Percentiles rank a stretch among this genome's conserved stretches.
Evolutionary conservation across 2,888 invertebrate genomes (phyloP).

Genomic region (Axea sp.): DNA sequence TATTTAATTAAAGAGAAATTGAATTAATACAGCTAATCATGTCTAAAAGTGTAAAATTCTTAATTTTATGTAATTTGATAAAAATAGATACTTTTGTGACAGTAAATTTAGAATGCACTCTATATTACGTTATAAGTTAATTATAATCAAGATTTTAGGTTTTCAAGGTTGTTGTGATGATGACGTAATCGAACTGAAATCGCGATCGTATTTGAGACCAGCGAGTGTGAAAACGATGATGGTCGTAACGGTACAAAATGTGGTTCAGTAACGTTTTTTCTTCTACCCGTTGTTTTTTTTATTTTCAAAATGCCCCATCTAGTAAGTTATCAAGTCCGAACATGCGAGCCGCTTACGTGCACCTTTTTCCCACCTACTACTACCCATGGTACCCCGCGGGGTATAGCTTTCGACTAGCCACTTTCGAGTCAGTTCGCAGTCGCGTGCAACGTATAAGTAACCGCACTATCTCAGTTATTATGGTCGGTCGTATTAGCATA

Average conservation of each 20-base stretch:
- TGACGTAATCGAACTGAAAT: too few relatives aligned
- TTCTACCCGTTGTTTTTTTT: conserved; percentile 12
- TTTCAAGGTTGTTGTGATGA: too few relatives aligned
- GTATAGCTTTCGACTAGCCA: conserved; percentile 63
- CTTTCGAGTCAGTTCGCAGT: conserved; percentile 60
- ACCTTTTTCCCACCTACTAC: conserved; percentile 54
- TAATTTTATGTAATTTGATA: too few relatives aligned
- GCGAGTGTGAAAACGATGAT: conserved; percentile 50
- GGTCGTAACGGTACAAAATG: conserved; percentile 31
- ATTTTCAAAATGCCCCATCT: conserved; percentile 39
- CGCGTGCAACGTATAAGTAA: conserved; percentile 68
- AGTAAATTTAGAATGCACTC: too few relatives aligned
- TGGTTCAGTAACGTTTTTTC: conserved; percentile 16
- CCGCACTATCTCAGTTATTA: conserved; percentile 76
- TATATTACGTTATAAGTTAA: too few relatives aligned
- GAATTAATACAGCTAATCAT: too few relatives aligned
- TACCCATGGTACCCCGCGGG: conserved; percentile 50
- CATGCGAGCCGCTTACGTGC: conserved; percentile 52
- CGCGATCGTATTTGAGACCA: conserved; percentile 14
- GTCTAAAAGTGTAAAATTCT: too few relatives aligned
- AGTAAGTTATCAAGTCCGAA: conserved; percentile 59
- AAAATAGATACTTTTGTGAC: too few relatives aligned
- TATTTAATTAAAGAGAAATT: too few relatives aligned
- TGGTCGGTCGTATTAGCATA: conserved; percentile 77
- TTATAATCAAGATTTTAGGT: too few relatives aligned